Conservation (phyloP, 2,888 invertebrate genomes). For the Ochlodes sylvanus region DNA sequence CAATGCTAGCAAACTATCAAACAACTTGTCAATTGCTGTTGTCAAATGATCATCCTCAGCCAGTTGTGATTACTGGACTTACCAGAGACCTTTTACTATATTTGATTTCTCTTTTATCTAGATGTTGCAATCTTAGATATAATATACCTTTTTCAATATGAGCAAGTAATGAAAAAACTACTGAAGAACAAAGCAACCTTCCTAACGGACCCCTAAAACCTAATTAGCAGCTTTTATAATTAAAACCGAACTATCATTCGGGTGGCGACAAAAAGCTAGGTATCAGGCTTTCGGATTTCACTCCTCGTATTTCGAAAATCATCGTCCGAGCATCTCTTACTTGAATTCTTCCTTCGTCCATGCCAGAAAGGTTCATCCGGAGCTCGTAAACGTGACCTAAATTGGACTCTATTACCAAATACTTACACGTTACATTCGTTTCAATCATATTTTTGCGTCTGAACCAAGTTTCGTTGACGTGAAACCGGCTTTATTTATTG, state of each 20-base stretch:
- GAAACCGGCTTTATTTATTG: neutral
- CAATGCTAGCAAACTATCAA: neutral
- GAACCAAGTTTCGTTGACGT: neutral
- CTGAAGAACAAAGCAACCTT: conserved; percentile 10
- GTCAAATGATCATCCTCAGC: no score
- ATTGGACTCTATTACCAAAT: conserved; percentile 4
- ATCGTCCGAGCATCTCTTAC: conserved; percentile 68
- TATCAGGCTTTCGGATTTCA: conserved; percentile 72
- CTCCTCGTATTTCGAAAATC: conserved; percentile 82
- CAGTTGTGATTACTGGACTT: no score
- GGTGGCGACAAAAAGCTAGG: conserved; percentile 71
- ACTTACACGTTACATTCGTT: conserved; percentile 16
- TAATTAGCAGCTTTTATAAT: conserved; percentile 77
- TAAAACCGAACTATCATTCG: conserved; percentile 70
- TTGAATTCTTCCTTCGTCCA: conserved; percentile 53
- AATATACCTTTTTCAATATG: no score
- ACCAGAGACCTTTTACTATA: no score
- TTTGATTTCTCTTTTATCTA: no score
- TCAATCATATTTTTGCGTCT: conserved; percentile 14
- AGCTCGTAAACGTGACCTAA: neutral
- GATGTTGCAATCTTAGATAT: no score
- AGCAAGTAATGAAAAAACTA: neutral
- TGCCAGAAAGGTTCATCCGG: neutral
- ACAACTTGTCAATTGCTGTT: neutral
- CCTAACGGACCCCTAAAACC: conserved; percentile 53